Percentiles rank a stretch among this genome's conserved stretches.
Evolutionary conservation across 2,113 vertebrate genomes (phyloP).

Genomic region (Neolamprologus caudopunctatus): DNA sequence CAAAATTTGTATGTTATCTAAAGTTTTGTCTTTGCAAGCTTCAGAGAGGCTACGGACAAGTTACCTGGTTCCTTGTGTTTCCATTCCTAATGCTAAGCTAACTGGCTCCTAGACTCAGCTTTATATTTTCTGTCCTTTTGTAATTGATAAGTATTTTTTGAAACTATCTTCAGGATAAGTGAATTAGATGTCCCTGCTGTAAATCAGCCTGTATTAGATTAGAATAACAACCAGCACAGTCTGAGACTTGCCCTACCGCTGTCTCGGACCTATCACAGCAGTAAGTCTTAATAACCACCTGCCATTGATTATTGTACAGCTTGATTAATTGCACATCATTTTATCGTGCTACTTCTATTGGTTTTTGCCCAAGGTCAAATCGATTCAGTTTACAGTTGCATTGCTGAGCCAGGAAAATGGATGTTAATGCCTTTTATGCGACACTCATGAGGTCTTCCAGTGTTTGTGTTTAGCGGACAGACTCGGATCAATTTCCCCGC

Average conservation of each 20-base stretch:
- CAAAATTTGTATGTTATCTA: not conserved
- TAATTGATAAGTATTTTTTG: not conserved
- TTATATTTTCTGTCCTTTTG: not conserved
- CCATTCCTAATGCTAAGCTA: not conserved
- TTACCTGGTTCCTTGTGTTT: not conserved
- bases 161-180: not conserved
- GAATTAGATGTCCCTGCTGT: not conserved
- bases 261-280: not conserved
- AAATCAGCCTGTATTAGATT: not conserved
- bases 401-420: constrained; percentile 17
- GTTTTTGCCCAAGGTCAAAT: constrained; percentile 44
- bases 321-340: constrained; percentile 47
- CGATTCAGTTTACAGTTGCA: not conserved
- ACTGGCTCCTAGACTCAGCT: not conserved
- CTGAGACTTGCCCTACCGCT: not conserved
- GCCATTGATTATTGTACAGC: constrained; percentile 23
- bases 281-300: constrained; percentile 12
- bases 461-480: constrained; percentile 18
- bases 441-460: constrained; percentile 18
- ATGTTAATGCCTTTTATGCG: constrained; percentile 33
- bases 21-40: not conserved
- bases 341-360: not conserved
- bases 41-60: not conserved
- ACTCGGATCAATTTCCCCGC: constrained; percentile 3
- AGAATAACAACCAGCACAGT: not conserved